These are phyloP conservation scores for Acronicta aceris DNA, from an alignment of 2,888 invertebrate genomes.

Conservation along the genomic window DNA sequence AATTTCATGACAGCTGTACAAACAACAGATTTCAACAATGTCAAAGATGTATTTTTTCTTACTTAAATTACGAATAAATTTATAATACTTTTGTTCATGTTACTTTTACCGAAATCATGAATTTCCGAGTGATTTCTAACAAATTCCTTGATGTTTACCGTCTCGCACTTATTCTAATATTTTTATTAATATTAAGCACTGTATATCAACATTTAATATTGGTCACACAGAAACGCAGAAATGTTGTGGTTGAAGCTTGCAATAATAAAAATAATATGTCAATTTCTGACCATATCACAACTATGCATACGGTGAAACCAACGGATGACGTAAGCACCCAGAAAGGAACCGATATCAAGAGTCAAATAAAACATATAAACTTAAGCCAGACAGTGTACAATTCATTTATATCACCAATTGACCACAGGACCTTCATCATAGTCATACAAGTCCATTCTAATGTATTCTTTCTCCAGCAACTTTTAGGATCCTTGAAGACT, in stretches of 20 bases:
- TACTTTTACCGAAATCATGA: constrained; percentile 11
- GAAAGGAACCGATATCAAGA: constrained; percentile 26
- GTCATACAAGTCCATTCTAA: constrained; percentile 66
- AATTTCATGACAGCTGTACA: no score
- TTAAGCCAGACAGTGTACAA: constrained; percentile 56
- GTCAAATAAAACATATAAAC: constrained; percentile 55
- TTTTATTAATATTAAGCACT: constrained; percentile 1
- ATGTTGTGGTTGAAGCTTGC: background rate
- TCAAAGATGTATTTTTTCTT: no score
- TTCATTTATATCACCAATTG: constrained; percentile 18
- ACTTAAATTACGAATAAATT: no score
- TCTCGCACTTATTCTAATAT: constrained; percentile 10
- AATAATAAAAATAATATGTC: background rate
- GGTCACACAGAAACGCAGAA: background rate
- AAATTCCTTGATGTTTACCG: constrained; percentile 2
- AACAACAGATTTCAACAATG: no score
- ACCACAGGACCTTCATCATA: constrained; percentile 46
- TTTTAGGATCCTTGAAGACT: constrained; percentile 57
- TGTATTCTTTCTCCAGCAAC: constrained; percentile 51
- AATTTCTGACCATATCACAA: background rate
- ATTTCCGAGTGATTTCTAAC: constrained; percentile 1
- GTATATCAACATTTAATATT: background rate
- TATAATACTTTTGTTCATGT: background rate
- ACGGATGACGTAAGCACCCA: background rate
- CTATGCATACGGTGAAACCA: background rate